Evolutionary conservation across 2,797 vertebrate genomes (phyloP).

Genomic region (Leptatherina wallacei): DNA sequence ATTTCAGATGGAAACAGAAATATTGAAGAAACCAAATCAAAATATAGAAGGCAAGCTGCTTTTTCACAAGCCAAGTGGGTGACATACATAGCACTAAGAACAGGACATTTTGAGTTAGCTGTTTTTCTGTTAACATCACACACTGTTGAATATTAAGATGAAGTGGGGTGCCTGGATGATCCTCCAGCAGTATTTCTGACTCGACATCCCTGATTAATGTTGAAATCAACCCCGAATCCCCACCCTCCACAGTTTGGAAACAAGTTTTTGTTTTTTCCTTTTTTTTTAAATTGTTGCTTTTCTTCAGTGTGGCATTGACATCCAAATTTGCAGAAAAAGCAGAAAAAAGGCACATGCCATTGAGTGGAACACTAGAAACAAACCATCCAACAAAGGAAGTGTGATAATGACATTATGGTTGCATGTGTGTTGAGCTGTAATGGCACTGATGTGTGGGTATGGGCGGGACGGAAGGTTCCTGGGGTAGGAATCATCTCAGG

Average conservation of each 20-base stretch:
- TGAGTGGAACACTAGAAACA: slow-evolving; percentile 79
- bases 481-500: slow-evolving; percentile 38
- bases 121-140: slow-evolving; percentile 80
- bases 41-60: slow-evolving; percentile 86
- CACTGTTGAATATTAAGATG: slow-evolving; percentile 79
- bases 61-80: slow-evolving; percentile 86
- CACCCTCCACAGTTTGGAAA: slow-evolving; percentile 62
- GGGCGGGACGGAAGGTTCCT: slow-evolving; percentile 20
- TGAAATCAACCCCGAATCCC: slow-evolving; percentile 71
- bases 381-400: slow-evolving; percentile 69
- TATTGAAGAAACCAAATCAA: slow-evolving; percentile 78
- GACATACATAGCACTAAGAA: slow-evolving; percentile 85
- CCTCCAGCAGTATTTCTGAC: slow-evolving; percentile 78
- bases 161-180: slow-evolving; percentile 77
- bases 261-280: slow-evolving; percentile 14
- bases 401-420: slow-evolving; percentile 65
- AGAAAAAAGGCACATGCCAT: slow-evolving; percentile 89
- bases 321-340: slow-evolving; percentile 83
- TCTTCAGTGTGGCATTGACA: slow-evolving; percentile 75
- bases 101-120: slow-evolving; percentile 78
- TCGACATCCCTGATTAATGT: slow-evolving; percentile 80
- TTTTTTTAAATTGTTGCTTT: slow-evolving; percentile 6
- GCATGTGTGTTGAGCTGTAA: slow-evolving; percentile 69
- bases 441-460: slow-evolving; percentile 76
- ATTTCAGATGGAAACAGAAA: slow-evolving; percentile 83